Evolutionary conservation across 37 sponge, comb jelly and placozoan species (phyloP).

Genomic region (Lycopodina hypogea): DNA sequence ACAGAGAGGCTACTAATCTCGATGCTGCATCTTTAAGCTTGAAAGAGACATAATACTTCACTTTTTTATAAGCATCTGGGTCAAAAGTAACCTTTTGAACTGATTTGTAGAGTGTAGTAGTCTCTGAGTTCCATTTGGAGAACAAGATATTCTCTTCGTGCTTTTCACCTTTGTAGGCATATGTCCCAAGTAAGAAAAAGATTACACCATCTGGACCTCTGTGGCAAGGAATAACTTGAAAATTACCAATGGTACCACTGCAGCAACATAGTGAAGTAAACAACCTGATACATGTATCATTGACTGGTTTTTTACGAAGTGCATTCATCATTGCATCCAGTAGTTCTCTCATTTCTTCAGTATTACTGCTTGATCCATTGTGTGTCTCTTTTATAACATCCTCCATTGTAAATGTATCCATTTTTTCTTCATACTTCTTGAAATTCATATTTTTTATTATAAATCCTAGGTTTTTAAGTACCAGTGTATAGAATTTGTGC

Average conservation of each 20-base stretch:
- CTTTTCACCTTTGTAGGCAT: neutral
- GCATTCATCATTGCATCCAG: neutral
- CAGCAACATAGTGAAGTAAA: neutral
- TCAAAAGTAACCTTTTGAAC: neutral
- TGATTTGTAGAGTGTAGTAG: neutral
- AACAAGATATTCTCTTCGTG: neutral
- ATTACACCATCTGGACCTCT: neutral
- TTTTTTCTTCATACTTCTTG: neutral
- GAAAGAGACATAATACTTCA: neutral
- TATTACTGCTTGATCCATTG: too few relatives aligned
- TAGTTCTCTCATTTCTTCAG: neutral
- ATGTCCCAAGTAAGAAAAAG: neutral
- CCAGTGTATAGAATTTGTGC: neutral
- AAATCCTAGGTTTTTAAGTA: conserved; percentile 4
- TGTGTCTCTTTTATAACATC: too few relatives aligned
- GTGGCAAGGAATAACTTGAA: neutral
- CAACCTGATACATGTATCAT: neutral
- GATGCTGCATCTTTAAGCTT: neutral
- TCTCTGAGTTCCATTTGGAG: neutral
- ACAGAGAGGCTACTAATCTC: neutral
- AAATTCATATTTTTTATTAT: neutral
- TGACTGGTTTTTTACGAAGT: neutral
- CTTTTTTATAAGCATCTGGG: neutral
- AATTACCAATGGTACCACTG: neutral
- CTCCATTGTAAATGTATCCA: neutral